These are phyloP conservation scores for Rafetus swinhoei DNA, from an alignment of 2,113 vertebrate genomes.

Conservation along the genomic window DNA sequence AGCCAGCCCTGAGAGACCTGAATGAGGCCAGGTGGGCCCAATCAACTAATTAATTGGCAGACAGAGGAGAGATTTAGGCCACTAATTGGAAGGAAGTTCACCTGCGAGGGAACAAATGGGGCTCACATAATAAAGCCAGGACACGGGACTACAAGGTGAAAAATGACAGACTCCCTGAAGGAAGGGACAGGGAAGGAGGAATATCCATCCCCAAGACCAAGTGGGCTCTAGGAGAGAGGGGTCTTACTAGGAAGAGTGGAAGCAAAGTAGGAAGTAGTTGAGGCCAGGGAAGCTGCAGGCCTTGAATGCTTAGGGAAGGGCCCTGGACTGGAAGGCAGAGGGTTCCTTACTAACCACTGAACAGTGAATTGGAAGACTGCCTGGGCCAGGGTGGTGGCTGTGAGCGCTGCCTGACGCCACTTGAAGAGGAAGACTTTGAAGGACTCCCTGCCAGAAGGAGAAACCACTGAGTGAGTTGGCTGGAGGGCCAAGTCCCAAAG, in stretches of 20 bases:
- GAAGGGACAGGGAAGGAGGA: too few species aligned
- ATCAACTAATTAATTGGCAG: background rate
- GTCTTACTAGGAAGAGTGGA: background rate
- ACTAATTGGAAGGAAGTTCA: background rate
- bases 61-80: background rate
- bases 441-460: too few species aligned
- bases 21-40: background rate
- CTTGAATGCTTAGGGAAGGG: background rate
- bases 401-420: too few species aligned
- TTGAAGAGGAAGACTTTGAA: too few species aligned
- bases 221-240: background rate
- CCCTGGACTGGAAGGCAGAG: background rate
- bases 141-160: too few species aligned
- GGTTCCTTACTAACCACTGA: background rate
- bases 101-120: background rate
- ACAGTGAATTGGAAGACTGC: background rate
- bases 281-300: background rate
- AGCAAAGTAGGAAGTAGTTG: background rate
- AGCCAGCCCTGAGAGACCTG: background rate
- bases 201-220: background rate
- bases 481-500: too few species aligned
- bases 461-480: too few species aligned
- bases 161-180: too few species aligned
- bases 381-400: background rate
- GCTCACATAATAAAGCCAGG: background rate